Base-by-base conservation (phyloP, 2,797 vertebrate species). In the Merluccius polli region DNA sequence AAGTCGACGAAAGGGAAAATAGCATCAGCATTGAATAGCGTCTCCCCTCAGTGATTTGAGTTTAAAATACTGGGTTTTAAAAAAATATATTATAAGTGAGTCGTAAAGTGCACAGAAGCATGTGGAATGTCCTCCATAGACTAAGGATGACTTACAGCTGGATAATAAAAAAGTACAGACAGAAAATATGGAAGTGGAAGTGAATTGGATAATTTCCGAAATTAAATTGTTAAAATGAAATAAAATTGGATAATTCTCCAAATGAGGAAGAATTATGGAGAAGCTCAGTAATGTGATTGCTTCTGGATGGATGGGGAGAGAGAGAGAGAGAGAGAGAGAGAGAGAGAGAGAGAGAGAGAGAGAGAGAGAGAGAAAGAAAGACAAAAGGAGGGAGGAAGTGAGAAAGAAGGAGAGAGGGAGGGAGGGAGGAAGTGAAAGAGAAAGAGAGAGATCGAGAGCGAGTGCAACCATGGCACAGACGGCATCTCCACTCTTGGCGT, bases 271-370 rank as follows among this genome's bases (percentile, higher is more conserved):
- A 38, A 3, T 12, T 18, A 52, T 44, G 12, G 44, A 52, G 44
- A 52, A 52, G 41, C 41, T 44, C 41, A 44, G 11, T 44, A 48
- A 48, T 48, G 30, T 1, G 12, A 30, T 30, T 69, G 29, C 36
- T 16, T 27, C 21, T 72, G 71, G 24, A 21, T 12, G 8, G 75
- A 72, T 73, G 73, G 38, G 73, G 5, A 29, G 33, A 27, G 59
- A 29, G 27, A 75, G 72, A 41, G 72, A 38, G 70, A 30, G 27
- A 68, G 77, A 71, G 74, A 71, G 73, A 83, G 74, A 73, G 67
- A 84, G 80, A 59, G 81, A 80, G 82, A 77, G 85, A 79, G 75
- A 77, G 71, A 70, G 63, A 73, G 36, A 73, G 75, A 71, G 77
- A 52, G 79, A 71, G 32, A 44, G 36, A 41, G 48, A 74, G 30